These are phyloP conservation scores for Noctua pronuba DNA, from an alignment of 2,888 invertebrate species.

Conservation along the genomic window DNA sequence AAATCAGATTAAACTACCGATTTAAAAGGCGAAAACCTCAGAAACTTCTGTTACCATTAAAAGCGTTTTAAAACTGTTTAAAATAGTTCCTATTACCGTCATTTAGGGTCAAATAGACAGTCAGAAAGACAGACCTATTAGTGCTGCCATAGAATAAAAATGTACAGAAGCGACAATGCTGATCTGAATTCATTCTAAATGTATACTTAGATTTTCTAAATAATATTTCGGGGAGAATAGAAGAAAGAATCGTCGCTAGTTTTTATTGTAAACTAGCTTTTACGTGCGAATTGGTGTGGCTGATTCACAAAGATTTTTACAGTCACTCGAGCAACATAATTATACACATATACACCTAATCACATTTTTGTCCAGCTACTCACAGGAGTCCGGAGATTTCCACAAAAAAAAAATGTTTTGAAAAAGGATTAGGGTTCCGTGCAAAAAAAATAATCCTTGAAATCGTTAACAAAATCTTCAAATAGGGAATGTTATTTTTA, in stretches of 20 bases:
- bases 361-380: too few relatives aligned
- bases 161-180: neutral
- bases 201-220: neutral
- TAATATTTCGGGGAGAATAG: neutral
- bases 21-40: neutral
- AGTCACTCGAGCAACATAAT: too few relatives aligned
- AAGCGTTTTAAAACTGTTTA: constrained; percentile 21
- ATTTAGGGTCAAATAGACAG: constrained; percentile 51
- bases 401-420: too few relatives aligned
- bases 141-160: constrained; percentile 11
- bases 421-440: too few relatives aligned
- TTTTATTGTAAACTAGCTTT: constrained; percentile 30
- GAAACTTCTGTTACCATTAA: neutral
- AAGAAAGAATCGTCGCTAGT: neutral
- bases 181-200: neutral
- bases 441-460: too few relatives aligned
- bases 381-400: too few relatives aligned
- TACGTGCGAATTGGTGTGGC: too few relatives aligned
- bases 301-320: constrained; percentile 9
- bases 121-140: constrained; percentile 44
- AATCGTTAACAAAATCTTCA: too few relatives aligned
- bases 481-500: too few relatives aligned
- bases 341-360: too few relatives aligned
- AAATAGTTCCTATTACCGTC: constrained; percentile 41
- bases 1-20: neutral